These are phyloP conservation scores for Coronaproctus castanopsis DNA, from an alignment of 2,888 invertebrate species.

Conservation along the genomic window DNA sequence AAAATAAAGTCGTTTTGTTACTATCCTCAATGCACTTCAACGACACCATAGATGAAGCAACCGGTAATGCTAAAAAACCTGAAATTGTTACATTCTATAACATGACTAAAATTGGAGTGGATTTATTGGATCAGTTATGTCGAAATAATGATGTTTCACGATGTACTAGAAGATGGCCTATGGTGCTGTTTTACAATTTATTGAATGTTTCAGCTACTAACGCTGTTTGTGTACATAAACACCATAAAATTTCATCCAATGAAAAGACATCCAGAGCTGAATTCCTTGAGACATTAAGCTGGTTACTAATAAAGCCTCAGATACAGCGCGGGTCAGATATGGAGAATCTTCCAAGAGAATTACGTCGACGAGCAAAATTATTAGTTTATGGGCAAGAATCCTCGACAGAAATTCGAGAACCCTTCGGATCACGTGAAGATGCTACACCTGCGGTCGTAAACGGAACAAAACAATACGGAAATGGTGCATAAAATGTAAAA, in stretches of 20 bases:
- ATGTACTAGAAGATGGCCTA: background rate
- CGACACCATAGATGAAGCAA: background rate
- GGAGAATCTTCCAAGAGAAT: background rate
- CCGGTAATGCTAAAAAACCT: background rate
- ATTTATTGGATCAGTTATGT: background rate
- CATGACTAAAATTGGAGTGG: background rate
- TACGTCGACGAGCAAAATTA: background rate
- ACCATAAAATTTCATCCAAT: background rate
- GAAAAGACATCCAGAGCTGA: background rate
- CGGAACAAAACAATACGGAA: background rate
- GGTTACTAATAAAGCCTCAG: background rate
- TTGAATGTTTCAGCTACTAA: background rate
- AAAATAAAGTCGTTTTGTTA: background rate
- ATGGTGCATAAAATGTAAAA: background rate
- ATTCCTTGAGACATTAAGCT: background rate
- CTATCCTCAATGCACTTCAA: background rate
- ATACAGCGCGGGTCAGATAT: background rate
- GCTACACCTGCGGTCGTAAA: background rate
- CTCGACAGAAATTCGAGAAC: background rate
- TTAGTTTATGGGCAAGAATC: background rate
- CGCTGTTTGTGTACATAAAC: background rate
- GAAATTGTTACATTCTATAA: background rate
- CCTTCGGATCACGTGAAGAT: background rate
- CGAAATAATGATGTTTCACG: background rate
- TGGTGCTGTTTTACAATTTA: background rate